Base-by-base conservation (phyloP, 2,888 invertebrate genomes). In the Tryphoninae sp. region DNA sequence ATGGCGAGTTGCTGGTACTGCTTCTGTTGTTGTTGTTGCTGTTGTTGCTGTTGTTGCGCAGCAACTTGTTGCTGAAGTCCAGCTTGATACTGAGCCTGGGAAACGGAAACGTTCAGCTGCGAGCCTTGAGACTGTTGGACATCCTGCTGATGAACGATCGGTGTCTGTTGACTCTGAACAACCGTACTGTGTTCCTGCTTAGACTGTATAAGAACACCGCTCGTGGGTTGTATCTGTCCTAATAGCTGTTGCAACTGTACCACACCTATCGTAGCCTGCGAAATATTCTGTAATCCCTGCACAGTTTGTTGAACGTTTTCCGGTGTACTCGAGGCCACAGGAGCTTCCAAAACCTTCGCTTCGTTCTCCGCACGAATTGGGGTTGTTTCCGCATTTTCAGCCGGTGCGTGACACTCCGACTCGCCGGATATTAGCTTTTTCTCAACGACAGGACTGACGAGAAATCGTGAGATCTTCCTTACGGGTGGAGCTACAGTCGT, bases 381-480 rank as follows among this genome's bases (percentile, higher is more conserved):
- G 16, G 33, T 2, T 2, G 8, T 45, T 26, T 81, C 81, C 0
- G 33, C 7, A 0, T 8, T 26, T 0, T 78, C 64, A 1, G 40
- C 0, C 0, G 62, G 40, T 3, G 26, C 69, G 26, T 77, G 80
- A 68, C 65, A 61, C 23, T 81, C 82, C 6, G 74, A 42, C 8
- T 84, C 83, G 49, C 65, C 80, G 0, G 92, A 92, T 69, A 92
- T 80, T 78, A 91, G 91, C 74, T 93, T 90, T 84, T 93, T 94
- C 88, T 95, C 95, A 45, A 95, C 93, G 1, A 96, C 96, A 23
- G 96, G 96, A 91, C 96, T 96, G 86, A 97, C 96, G 90, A 96
- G 94, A 92, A 97, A 97, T 78, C 96, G 93, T 42, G 96, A 96
- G 87, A 96, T 96, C 91, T 96, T 96, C 80, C 96, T 93, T 33